A percentile compares a stretch with the other conserved stretches of the same genome.
These are phyloP conservation scores for Dynastes grantii DNA, from an alignment of 2,888 invertebrate species.

Conservation along the genomic window DNA sequence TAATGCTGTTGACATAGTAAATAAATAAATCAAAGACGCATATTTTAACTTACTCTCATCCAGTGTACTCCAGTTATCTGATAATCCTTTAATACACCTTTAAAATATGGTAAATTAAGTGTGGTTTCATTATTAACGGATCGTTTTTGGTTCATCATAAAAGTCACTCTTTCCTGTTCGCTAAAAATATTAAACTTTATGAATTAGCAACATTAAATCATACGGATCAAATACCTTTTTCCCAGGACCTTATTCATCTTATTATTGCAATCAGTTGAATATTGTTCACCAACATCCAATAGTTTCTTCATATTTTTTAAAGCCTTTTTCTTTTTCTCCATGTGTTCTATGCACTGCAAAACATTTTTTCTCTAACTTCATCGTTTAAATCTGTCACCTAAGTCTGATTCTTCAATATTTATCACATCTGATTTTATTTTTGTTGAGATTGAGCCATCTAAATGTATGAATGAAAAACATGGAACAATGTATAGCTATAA, in stretches of 20 bases:
- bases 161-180: background rate
- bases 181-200: background rate
- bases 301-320: slow-evolving; percentile 7
- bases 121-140: too few species aligned
- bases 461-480: background rate
- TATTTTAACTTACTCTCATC: background rate
- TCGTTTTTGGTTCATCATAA: too few species aligned
- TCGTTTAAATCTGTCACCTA: slow-evolving; percentile 4
- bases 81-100: slow-evolving; percentile 14
- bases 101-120: background rate
- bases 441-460: background rate
- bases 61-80: background rate
- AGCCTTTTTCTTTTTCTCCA: background rate
- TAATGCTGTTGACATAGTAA: too few species aligned
- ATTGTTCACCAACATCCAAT: background rate
- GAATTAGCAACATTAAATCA: background rate
- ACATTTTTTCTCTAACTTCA: background rate
- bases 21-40: too few species aligned
- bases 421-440: background rate
- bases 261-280: background rate
- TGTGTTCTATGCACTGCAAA: background rate
- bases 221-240: background rate
- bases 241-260: background rate
- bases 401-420: background rate
- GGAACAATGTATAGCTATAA: background rate